phyloP scores from a whole-genome alignment of 2,888 invertebrate genomes.

The Diplazon laetatorius region DNA sequence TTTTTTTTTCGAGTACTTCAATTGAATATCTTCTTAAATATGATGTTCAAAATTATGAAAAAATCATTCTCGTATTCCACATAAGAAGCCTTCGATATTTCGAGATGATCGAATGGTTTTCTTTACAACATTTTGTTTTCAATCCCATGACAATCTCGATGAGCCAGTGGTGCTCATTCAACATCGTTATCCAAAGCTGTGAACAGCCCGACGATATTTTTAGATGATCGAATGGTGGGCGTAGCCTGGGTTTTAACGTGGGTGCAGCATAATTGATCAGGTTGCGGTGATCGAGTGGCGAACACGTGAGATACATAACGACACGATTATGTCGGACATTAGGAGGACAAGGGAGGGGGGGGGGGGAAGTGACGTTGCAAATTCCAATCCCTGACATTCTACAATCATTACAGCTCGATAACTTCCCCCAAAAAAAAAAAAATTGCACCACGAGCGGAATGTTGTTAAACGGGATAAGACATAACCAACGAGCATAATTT shows the following conservation, averaged over 20 bases:
- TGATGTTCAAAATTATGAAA: too few species aligned
- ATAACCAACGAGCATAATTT: not conserved
- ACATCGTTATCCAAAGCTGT: conserved; percentile 6
- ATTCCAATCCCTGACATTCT: conserved; percentile 19
- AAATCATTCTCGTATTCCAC: too few species aligned
- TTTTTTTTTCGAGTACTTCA: too few species aligned
- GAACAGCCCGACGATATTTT: conserved; percentile 9
- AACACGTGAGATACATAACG: conserved; percentile 22
- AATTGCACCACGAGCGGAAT: conserved; percentile 17
- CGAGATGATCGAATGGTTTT: too few species aligned
- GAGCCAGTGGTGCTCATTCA: not conserved
- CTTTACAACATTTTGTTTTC: too few species aligned
- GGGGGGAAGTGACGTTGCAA: conserved; percentile 37
- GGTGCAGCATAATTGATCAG: conserved; percentile 40
- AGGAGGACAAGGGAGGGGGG: conserved; percentile 1
- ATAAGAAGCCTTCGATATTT: too few species aligned
- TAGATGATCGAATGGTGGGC: conserved; percentile 23
- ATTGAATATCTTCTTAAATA: too few species aligned
- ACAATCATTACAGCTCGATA: conserved; percentile 45
- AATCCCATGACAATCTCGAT: not conserved
- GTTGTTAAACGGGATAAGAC: not conserved
- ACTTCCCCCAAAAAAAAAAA: not conserved
- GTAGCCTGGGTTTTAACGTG: conserved; percentile 34
- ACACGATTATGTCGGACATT: too few species aligned
- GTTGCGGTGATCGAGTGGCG: conserved; percentile 17